phyloP scores from a whole-genome alignment of 2,797 vertebrate species.

The Parauchenoglanis ngamensis region DNA sequence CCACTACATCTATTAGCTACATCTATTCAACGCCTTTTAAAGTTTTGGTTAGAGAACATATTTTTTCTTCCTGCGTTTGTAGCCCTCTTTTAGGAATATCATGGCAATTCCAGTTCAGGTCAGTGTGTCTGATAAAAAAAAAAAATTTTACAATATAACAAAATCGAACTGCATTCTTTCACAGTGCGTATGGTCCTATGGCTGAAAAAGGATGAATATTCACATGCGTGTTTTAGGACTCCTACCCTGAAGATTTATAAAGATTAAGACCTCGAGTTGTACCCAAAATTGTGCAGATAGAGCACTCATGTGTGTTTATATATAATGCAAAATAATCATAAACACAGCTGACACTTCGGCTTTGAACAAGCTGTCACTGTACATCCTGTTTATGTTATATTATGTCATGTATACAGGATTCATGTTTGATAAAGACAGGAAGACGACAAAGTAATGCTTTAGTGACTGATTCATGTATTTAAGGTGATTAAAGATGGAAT shows the following conservation, averaged over 20 bases:
- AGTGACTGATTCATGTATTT: background rate
- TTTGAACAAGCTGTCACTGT: background rate
- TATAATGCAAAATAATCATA: background rate
- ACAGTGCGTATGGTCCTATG: background rate
- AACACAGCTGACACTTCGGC: background rate
- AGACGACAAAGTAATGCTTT: background rate
- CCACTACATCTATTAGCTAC: background rate
- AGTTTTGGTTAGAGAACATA: background rate
- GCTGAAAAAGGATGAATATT: background rate
- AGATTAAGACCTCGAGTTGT: background rate
- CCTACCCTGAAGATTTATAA: background rate
- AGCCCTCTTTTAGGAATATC: background rate
- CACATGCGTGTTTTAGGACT: background rate
- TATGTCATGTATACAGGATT: background rate
- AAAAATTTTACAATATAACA: background rate
- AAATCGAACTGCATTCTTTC: background rate
- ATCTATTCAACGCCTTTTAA: background rate
- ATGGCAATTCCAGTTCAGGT: background rate
- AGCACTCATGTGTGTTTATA: background rate
- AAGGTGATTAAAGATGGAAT: conserved; percentile 1
- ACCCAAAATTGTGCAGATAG: background rate
- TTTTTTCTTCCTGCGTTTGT: background rate
- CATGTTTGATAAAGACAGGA: background rate
- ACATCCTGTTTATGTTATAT: background rate
- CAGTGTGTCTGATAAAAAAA: background rate